Evolutionary conservation across 2,797 vertebrate genomes (phyloP), one percentile per base, ranked within the genome.

Genomic region (Acestrorhynchus altus): DNA sequence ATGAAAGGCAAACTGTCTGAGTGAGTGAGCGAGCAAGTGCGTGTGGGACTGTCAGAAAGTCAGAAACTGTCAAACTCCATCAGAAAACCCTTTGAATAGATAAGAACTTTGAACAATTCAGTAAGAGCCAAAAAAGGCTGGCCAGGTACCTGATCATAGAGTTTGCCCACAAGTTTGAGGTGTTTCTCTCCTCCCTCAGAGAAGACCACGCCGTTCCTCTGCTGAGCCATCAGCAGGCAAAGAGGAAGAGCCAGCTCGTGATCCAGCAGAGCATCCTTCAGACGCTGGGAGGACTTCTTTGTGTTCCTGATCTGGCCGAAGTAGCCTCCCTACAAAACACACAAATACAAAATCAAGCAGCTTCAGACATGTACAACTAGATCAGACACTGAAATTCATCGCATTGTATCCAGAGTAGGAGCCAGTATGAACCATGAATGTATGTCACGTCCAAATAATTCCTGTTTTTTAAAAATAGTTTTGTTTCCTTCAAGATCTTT

Each of bases 281-380:
- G 89, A 31, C 98, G 95, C 87, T 99, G 98, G 44, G 98, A 99
- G 0, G 98, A 99, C 81, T 99, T 99, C 91, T 99, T 99, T 15
- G 98, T 99, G 92, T 99, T 99, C 87, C 98, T 94, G 84, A 99
- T 99, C 85, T 99, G 98, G 26, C 98, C 98, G 28, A 99, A 99
- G 91, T 99, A 99, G 61, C 98, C 98, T 8, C 98, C 98, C 98
- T 99, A 56, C 67, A 49, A 13, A 86, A n/a, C 51, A 80, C 16
- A 80, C 49, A 80, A 69, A 71, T 18, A 79, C 20, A 13, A 31
- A 59, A 24, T 52, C 7, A 15, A 13, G 12, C 24, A 28, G 11
- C 26, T n/a, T 18, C 49, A 47, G 15, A 3, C 15, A 47, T 1
- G 2, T 0, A 2, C 8, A 10, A 52, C 3, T 26, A 56, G 11